Evolutionary conservation across 2,888 invertebrate genomes (phyloP).

Genomic region (Melipona bicolor): DNA sequence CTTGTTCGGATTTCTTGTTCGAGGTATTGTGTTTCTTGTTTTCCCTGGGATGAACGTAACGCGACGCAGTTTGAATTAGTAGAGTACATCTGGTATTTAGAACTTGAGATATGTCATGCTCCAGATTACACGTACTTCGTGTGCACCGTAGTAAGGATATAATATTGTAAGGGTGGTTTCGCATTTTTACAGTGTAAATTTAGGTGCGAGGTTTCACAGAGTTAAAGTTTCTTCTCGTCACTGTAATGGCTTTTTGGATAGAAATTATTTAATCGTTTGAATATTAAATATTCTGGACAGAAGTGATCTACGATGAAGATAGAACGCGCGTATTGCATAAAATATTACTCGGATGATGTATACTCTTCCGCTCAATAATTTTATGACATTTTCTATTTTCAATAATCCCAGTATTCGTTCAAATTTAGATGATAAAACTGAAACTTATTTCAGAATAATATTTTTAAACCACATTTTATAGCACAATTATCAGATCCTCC

Average conservation of each 20-base stretch:
- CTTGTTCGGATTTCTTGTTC: slow-evolving; percentile 5
- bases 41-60: not conserved
- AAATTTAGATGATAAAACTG: too few relatives aligned
- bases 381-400: too few relatives aligned
- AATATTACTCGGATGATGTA: too few relatives aligned
- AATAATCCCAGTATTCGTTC: too few relatives aligned
- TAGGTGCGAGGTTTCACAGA: not conserved
- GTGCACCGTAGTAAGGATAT: too few relatives aligned
- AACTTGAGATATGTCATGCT: not conserved
- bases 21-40: slow-evolving; percentile 14
- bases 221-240: not conserved
- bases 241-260: not conserved
- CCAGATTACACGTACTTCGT: not conserved
- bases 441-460: too few relatives aligned
- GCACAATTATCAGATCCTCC: too few relatives aligned
- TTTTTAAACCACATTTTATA: too few relatives aligned
- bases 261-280: not conserved
- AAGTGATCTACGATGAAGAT: too few relatives aligned
- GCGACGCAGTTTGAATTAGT: not conserved
- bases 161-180: not conserved
- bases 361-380: too few relatives aligned
- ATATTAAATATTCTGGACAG: not conserved
- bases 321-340: too few relatives aligned
- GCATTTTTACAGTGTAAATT: not conserved
- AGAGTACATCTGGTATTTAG: not conserved